Percentiles rank a stretch among this genome's conserved stretches.
phyloP scores from a whole-genome alignment of 2,797 vertebrate genomes.

The Monodelphis domestica region DNA sequence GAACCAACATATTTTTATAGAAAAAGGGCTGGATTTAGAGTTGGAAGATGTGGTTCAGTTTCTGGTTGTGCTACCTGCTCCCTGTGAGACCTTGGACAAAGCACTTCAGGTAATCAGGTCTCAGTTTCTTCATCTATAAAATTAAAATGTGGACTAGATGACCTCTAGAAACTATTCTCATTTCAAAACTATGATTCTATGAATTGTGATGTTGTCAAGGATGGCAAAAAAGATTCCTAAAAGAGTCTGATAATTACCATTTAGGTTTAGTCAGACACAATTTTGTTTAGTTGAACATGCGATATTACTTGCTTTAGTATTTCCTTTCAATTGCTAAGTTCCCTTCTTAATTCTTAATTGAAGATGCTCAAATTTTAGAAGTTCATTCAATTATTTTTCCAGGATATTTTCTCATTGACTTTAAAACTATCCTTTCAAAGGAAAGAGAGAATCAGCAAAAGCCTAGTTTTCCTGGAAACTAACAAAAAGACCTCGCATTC shows the following conservation, averaged over 20 bases:
- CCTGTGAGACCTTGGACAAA: background rate
- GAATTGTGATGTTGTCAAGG: background rate
- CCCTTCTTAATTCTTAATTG: background rate
- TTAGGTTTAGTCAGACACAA: background rate
- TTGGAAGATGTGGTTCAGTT: background rate
- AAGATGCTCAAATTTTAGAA: too few species aligned
- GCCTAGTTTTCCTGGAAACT: background rate
- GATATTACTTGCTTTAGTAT: background rate
- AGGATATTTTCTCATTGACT: background rate
- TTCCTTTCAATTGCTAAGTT: background rate
- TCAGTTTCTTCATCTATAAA: background rate
- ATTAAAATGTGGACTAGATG: background rate
- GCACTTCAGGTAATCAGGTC: background rate
- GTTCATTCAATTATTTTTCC: background rate
- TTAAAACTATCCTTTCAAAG: background rate
- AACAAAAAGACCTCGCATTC: background rate
- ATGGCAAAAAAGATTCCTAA: background rate
- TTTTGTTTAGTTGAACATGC: background rate
- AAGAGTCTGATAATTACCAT: background rate
- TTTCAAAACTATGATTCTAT: background rate
- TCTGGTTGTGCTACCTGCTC: background rate
- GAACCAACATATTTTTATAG: background rate
- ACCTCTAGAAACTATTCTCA: background rate
- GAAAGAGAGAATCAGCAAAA: background rate
- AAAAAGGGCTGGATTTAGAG: background rate